These are phyloP conservation scores for Pandemis corylana DNA, from an alignment of 2,888 invertebrate genomes.

Conservation along the genomic window DNA sequence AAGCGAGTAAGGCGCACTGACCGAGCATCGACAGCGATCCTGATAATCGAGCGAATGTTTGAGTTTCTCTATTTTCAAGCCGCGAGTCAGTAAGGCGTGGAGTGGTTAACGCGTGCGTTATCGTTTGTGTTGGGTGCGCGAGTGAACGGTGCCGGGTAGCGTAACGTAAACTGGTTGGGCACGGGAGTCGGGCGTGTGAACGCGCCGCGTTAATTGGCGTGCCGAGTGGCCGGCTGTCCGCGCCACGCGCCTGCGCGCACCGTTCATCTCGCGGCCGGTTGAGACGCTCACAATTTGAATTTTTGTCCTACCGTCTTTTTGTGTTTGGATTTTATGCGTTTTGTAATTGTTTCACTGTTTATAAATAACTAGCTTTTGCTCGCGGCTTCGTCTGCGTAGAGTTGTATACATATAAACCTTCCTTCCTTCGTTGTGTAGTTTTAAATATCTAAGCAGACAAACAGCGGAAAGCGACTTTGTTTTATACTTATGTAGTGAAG, in stretches of 20 bases:
- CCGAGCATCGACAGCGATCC: constrained; percentile 82
- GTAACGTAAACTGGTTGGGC: constrained; percentile 49
- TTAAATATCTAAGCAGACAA: too few relatives aligned
- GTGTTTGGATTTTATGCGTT: background rate
- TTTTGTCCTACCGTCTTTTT: constrained; percentile 47
- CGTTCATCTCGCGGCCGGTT: constrained; percentile 53
- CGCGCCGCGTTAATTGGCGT: constrained; percentile 80
- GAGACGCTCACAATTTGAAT: constrained; percentile 66
- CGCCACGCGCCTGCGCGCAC: constrained; percentile 73
- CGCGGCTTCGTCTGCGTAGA: too few relatives aligned
- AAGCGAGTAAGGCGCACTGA: constrained; percentile 75
- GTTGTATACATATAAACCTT: too few relatives aligned
- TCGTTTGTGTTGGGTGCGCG: constrained; percentile 54
- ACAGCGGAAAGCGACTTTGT: too few relatives aligned
- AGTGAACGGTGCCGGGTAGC: constrained; percentile 58
- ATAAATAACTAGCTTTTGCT: too few relatives aligned
- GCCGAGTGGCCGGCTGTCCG: constrained; percentile 76
- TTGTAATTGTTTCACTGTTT: background rate
- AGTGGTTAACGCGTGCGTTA: constrained; percentile 62
- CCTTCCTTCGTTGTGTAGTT: too few relatives aligned
- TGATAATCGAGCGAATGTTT: constrained; percentile 81
- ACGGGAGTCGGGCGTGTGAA: constrained; percentile 69
- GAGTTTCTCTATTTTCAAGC: constrained; percentile 83
- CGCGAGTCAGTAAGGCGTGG: constrained; percentile 60
- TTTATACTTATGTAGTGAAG: too few relatives aligned